Conservation (phyloP, 2,113 vertebrate species). For the Puffinus mauretanicus region DNA sequence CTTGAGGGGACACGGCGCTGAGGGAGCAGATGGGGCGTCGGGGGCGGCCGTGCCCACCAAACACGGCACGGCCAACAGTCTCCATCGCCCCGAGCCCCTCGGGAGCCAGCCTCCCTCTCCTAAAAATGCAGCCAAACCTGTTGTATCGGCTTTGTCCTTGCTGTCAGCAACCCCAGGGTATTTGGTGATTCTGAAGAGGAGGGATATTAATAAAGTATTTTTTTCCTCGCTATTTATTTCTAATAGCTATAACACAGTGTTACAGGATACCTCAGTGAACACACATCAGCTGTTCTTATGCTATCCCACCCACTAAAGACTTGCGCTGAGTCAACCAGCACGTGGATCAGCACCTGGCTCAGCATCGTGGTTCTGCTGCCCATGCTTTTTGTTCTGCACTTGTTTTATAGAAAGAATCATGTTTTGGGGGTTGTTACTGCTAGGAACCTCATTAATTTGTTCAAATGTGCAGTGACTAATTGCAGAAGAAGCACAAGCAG, state of each 20-base stretch:
- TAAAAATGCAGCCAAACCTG: background rate
- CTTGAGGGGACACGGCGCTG: background rate
- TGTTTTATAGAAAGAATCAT: rapidly evolving
- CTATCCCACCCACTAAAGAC: rapidly evolving
- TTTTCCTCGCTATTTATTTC: background rate
- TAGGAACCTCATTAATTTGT: background rate
- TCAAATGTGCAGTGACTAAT: background rate
- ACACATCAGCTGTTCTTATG: rapidly evolving
- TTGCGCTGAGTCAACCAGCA: background rate
- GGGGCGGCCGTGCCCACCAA: background rate
- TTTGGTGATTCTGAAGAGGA: background rate
- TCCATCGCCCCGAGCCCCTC: background rate
- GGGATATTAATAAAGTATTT: background rate
- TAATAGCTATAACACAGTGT: rapidly evolving
- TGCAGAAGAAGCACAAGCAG: background rate
- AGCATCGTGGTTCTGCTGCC: background rate
- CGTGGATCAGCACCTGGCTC: background rate
- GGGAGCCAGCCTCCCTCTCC: rapidly evolving
- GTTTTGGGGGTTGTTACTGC: background rate
- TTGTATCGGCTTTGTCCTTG: rapidly evolving
- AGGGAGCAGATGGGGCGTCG: background rate
- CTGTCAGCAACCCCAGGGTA: background rate
- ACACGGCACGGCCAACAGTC: rapidly evolving
- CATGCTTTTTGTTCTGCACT: rapidly evolving
- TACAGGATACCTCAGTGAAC: rapidly evolving